Evolutionary conservation across 2,113 vertebrate species (phyloP).

Genomic region (Ageneiosus marmoratus): DNA sequence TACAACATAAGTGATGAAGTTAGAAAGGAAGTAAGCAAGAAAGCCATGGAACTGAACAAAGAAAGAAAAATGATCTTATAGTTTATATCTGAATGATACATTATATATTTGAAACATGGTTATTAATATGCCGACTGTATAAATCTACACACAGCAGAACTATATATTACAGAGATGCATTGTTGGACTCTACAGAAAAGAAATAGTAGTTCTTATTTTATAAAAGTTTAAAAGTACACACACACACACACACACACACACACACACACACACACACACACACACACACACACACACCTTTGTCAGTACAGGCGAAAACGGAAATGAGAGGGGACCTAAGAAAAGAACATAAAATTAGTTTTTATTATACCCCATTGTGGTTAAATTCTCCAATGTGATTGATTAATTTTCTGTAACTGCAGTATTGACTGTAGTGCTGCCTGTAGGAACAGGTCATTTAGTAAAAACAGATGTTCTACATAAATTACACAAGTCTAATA

Average conservation of each 20-base stretch:
- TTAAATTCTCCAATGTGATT: no score
- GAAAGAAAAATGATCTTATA: no score
- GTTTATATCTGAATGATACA: background rate
- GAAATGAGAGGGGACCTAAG: no score
- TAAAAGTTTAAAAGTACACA: background rate
- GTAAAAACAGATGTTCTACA: no score
- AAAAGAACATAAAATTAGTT: no score
- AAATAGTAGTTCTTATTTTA: background rate
- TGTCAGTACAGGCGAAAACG: no score
- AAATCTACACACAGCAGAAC: background rate
- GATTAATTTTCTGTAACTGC: no score
- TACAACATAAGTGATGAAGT: background rate
- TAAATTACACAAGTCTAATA: no score
- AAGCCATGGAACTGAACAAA: background rate
- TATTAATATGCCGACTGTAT: background rate
- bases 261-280: background rate
- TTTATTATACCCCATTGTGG: no score
- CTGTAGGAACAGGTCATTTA: no score
- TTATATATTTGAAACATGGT: background rate
- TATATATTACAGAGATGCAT: background rate
- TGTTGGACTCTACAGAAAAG: background rate
- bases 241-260: slow-evolving; percentile 2
- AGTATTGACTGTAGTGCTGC: no score
- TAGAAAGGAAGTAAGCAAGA: background rate
- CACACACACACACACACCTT: background rate